These are phyloP conservation scores for Noctua janthe DNA, from an alignment of 2,888 invertebrate genomes.

Conservation along the genomic window DNA sequence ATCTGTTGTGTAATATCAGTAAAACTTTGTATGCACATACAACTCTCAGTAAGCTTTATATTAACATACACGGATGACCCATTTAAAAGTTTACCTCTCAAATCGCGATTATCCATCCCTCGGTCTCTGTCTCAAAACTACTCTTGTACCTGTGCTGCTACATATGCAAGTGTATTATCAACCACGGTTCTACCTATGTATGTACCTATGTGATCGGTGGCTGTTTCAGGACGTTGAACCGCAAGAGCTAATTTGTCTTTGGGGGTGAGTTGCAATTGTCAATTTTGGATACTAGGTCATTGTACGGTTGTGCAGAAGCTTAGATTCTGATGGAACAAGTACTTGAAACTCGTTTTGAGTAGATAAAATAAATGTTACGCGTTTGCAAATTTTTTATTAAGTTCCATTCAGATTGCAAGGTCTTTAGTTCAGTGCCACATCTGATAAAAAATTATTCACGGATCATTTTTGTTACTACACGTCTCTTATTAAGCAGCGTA, in stretches of 20 bases:
- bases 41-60: not conserved
- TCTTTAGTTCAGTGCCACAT: not conserved
- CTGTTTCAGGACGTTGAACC: conserved; percentile 57
- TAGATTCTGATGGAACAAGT: not conserved
- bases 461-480: not conserved
- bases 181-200: conserved; percentile 34
- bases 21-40: not conserved
- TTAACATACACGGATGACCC: not conserved
- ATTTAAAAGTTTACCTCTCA: not conserved
- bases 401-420: not conserved
- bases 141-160: conserved; percentile 27
- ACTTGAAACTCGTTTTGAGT: not conserved
- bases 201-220: conserved; percentile 29
- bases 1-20: not conserved
- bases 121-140: conserved; percentile 28
- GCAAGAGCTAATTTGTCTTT: conserved; percentile 61
- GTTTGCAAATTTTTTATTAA: not conserved
- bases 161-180: conserved; percentile 55
- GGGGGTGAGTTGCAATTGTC: conserved; percentile 37
- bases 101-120: not conserved
- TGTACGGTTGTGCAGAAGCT: not conserved
- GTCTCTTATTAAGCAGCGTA: not conserved
- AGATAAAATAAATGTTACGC: not conserved
- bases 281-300: conserved; percentile 36
- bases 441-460: not conserved